Conservation (phyloP, 2,797 vertebrate species). For the Phylloscopus collybita region DNA sequence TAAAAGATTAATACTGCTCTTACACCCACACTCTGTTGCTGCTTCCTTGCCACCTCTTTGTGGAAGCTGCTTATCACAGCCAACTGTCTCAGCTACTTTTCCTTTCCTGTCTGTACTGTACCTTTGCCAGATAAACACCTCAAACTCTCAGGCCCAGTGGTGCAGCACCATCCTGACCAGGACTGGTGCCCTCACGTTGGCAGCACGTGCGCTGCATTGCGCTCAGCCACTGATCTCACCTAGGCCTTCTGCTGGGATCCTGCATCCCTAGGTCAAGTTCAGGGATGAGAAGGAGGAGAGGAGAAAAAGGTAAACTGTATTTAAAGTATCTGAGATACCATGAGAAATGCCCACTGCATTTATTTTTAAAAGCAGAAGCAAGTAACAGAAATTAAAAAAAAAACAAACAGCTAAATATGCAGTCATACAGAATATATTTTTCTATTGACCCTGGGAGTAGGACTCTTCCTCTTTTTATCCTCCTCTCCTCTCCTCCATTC, state of each 20-base stretch:
- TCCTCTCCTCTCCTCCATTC: background rate
- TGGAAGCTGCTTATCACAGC: background rate
- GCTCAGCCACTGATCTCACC: background rate
- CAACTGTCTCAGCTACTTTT: background rate
- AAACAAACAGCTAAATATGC: background rate
- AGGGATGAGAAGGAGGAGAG: background rate
- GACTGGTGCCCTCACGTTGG: accelerated
- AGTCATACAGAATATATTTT: background rate
- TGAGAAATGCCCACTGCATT: background rate
- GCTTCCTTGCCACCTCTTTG: background rate
- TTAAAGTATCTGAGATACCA: background rate
- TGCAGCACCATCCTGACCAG: background rate
- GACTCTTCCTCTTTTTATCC: background rate
- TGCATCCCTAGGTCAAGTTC: background rate
- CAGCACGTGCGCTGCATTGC: accelerated
- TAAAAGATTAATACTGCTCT: background rate
- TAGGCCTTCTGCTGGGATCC: background rate
- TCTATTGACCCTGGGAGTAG: background rate
- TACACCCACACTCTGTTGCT: background rate
- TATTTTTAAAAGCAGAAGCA: background rate
- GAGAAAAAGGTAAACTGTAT: background rate
- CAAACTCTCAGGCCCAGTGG: background rate
- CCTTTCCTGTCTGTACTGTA: background rate
- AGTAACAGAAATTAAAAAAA: background rate
- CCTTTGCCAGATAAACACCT: background rate